These are phyloP conservation scores for Sebastes paucispinis DNA, from an alignment of 2,797 vertebrate species.

Conservation along the genomic window DNA sequence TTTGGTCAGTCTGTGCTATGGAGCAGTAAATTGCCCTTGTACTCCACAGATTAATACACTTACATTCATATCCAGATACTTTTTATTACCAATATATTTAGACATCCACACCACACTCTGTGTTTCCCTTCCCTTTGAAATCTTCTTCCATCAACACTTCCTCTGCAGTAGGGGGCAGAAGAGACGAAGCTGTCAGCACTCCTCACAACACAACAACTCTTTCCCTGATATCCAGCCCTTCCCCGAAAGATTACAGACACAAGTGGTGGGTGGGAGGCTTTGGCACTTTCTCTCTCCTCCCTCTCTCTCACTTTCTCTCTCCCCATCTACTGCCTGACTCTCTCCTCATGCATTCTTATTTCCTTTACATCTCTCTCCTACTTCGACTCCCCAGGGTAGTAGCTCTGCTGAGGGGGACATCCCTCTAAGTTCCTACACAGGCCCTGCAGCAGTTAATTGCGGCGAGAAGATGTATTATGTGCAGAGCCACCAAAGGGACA, in stretches of 20 bases:
- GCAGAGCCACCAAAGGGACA: slow-evolving; percentile 53
- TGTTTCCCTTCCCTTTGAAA: slow-evolving; percentile 36
- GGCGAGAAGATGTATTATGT: slow-evolving; percentile 56
- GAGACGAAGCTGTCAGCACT: slow-evolving; percentile 72
- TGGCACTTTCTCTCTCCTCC: slow-evolving; percentile 45
- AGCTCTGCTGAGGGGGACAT: slow-evolving; percentile 60
- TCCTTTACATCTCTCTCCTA: slow-evolving; percentile 43
- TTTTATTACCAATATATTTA: slow-evolving; percentile 9
- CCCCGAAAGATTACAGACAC: slow-evolving; percentile 64
- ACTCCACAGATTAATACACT: slow-evolving; percentile 18
- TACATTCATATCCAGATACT: neutral
- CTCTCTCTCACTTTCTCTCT: slow-evolving; percentile 3
- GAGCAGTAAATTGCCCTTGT: slow-evolving; percentile 12
- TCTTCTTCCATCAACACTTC: slow-evolving; percentile 60
- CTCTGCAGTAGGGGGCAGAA: slow-evolving; percentile 81
- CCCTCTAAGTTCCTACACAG: slow-evolving; percentile 50
- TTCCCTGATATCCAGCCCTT: slow-evolving; percentile 57
- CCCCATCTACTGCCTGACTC: slow-evolving; percentile 4
- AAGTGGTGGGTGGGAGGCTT: slow-evolving; percentile 68
- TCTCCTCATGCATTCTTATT: slow-evolving; percentile 44
- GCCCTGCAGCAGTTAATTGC: slow-evolving; percentile 70
- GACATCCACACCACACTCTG: slow-evolving; percentile 12
- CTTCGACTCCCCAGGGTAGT: slow-evolving; percentile 49
- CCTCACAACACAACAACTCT: slow-evolving; percentile 64
- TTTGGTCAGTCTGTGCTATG: slow-evolving; percentile 1